Percentiles rank a stretch among this genome's conserved stretches.
Evolutionary conservation across 1,140 invertebrate genomes (phyloP).

Genomic region (Zaprionus vittiger): DNA sequence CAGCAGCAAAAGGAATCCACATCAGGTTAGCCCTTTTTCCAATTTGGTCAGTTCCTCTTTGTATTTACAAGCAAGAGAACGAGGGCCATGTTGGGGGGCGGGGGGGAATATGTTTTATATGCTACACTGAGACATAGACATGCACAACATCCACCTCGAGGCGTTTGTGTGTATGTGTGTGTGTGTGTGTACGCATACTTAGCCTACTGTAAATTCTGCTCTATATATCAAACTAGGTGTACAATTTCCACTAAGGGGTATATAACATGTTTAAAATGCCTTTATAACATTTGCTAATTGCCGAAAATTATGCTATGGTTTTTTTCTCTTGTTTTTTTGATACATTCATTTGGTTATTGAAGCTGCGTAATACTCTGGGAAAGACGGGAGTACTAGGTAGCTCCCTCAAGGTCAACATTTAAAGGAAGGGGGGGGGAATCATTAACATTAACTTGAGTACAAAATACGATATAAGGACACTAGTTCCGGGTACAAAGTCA

Average conservation of each 20-base stretch:
- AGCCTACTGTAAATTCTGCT: constrained; percentile 13
- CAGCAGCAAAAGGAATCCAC: background rate
- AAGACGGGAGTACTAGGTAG: constrained; percentile 5
- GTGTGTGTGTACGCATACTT: constrained; percentile 1
- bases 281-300: constrained; percentile 69
- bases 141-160: too few species aligned
- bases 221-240: constrained; percentile 31
- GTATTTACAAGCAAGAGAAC: constrained; percentile 15
- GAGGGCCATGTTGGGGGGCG: background rate
- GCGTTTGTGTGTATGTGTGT: background rate
- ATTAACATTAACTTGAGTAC: constrained; percentile 31
- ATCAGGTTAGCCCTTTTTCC: background rate
- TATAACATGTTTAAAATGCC: constrained; percentile 45
- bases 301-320: constrained; percentile 67
- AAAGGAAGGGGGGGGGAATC: constrained; percentile 36
- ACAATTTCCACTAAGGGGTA: constrained; percentile 28
- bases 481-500: background rate
- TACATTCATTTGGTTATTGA: constrained; percentile 61
- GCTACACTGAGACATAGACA: background rate
- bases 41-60: constrained; percentile 10
- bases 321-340: background rate
- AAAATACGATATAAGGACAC: constrained; percentile 67
- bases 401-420: constrained; percentile 19
- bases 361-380: constrained; percentile 67
- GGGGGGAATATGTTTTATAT: constrained; percentile 1